Base-by-base conservation (phyloP, 1,140 invertebrate genomes). In the Drosophila mauritiana region DNA sequence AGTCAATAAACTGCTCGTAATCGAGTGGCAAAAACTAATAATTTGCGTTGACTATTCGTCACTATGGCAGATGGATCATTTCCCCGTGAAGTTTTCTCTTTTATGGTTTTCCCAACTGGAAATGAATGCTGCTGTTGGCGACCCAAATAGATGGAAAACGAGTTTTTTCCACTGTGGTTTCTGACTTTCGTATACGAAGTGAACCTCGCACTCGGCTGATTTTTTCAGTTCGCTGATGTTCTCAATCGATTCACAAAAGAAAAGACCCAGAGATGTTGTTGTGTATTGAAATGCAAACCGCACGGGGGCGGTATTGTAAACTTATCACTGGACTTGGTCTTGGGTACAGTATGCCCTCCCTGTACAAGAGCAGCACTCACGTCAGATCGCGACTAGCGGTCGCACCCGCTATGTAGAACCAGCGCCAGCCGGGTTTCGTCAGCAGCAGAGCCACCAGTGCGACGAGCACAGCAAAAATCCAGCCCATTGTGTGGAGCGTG, bases 311-410 rank as follows among this genome's bases (percentile, higher is more conserved):
- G 73, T 88, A 85, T 90, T 85, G 80, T 90, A 85, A 89, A 80
- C 76, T 54, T 69, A 90, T 89, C 69, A 65, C 15, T 15, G 53
- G 25, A 39, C 15, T 10, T 22, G 20, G 10, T 15, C n/a, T n/a
- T 13, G 36, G 10, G 2, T 27, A 69, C 52, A 57, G 34, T 39
- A 31, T 15, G 31, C 11, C 27, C 59, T 6, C 63, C 20, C 20
- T 22, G 20, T 3, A 22, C 20, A 31, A 5, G 5, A 27, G 5
- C 25, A 27, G 31, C 37, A 76, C 88, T 91, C 63, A 91, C 88
- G 95, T 90, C 34, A 95, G 48, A 93, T 97, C 96, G 67, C 96
- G 94, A 1, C 95, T 95, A 5, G 94, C 93, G 1, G 96, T 97
- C 85, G 93, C 94, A 11, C 94, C 58, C 31, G 95, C 95, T n/a